Evolutionary conservation across 2,888 invertebrate species (phyloP).

Genomic region (Parasteatoda lunata): DNA sequence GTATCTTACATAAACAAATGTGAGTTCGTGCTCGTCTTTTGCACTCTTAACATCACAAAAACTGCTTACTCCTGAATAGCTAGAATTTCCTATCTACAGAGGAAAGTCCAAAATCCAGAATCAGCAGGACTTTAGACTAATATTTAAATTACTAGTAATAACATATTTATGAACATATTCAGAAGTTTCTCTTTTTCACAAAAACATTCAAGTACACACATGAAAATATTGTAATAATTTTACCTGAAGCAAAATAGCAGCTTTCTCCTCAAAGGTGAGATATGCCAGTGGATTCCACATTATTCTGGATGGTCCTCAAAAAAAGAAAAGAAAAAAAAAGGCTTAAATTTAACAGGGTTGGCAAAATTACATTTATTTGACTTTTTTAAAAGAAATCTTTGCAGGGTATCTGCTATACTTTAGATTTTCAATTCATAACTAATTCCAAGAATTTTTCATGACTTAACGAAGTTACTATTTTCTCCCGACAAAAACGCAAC

Average conservation of each 20-base stretch:
- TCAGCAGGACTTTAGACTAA: neutral
- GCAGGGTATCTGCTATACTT: no score
- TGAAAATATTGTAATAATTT: neutral
- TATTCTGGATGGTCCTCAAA: constrained; percentile 36
- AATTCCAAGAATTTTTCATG: no score
- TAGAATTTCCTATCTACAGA: neutral
- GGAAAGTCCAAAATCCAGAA: neutral
- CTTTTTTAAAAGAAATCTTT: no score
- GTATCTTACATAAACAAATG: no score
- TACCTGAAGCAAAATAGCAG: constrained; percentile 39
- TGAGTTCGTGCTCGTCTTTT: no score
- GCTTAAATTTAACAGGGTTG: no score
- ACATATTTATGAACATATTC: neutral
- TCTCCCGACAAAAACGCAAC: no score
- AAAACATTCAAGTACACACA: neutral
- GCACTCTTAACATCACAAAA: no score
- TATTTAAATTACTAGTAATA: neutral
- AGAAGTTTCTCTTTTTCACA: neutral
- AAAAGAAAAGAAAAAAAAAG: neutral
- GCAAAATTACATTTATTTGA: no score
- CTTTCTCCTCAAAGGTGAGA: constrained; percentile 25
- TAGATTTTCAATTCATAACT: no score
- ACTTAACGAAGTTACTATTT: no score
- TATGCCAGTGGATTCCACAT: constrained; percentile 52
- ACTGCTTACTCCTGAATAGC: no score